These are phyloP conservation scores for Calliopum simillimum DNA, from an alignment of 2,888 invertebrate genomes.

Conservation along the genomic window DNA sequence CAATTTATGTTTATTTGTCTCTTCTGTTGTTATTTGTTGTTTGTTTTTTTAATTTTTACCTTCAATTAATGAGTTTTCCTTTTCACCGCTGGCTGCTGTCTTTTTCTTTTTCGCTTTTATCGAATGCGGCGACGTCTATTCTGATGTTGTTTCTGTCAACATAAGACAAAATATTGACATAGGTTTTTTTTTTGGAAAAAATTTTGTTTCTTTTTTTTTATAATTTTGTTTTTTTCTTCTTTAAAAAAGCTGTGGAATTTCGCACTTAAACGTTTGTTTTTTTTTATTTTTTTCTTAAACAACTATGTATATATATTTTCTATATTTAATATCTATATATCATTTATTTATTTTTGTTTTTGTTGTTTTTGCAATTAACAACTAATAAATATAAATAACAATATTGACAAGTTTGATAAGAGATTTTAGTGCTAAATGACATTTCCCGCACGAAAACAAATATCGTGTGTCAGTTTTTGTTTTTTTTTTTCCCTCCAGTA, in stretches of 20 bases:
- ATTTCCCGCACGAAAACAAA: slow-evolving; percentile 17
- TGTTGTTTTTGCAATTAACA: slow-evolving; percentile 56
- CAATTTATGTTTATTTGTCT: background rate
- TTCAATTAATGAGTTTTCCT: slow-evolving; percentile 13
- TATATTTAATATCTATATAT: background rate
- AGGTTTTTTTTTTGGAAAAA: background rate
- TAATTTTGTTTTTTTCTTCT: background rate
- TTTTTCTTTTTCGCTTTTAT: background rate
- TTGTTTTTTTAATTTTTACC: slow-evolving; percentile 5
- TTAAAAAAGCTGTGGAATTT: slow-evolving; percentile 16
- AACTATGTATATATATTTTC: slow-evolving; percentile 7
- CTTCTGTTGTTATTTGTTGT: background rate
- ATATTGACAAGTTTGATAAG: slow-evolving; percentile 52
- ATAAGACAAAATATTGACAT: background rate
- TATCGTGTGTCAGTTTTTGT: background rate
- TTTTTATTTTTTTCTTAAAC: background rate
- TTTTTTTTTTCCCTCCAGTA: no score
- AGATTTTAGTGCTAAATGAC: slow-evolving; percentile 19
- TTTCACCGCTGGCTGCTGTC: background rate
- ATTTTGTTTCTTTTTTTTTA: background rate
- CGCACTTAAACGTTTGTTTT: background rate
- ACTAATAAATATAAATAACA: slow-evolving; percentile 55
- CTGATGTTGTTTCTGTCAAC: background rate
- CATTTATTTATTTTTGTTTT: background rate
- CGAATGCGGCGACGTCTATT: background rate